Conservation (phyloP, 2,797 vertebrate species). For the Lagocephalus sceleratus region DNA sequence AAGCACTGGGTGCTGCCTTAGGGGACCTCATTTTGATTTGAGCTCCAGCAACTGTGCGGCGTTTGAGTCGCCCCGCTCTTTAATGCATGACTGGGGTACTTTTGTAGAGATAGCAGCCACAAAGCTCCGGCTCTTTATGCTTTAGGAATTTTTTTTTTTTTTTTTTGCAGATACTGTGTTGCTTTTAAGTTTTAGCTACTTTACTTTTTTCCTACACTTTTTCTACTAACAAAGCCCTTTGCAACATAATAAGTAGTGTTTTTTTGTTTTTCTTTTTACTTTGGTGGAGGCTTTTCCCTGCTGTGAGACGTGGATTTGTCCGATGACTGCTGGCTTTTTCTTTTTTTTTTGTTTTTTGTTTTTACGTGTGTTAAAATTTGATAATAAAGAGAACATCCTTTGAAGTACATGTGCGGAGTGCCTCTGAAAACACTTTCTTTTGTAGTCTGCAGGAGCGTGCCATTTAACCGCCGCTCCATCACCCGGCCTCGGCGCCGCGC, state of each 20-base stretch:
- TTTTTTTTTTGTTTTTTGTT: constrained; percentile 19
- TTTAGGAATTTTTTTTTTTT: constrained; percentile 66
- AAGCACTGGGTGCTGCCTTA: constrained; percentile 58
- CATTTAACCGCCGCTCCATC: constrained; percentile 14
- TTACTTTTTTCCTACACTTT: constrained; percentile 27
- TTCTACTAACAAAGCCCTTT: constrained; percentile 52
- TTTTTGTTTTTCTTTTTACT: constrained; percentile 33
- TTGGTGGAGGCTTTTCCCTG: constrained; percentile 44
- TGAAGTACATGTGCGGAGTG: constrained; percentile 29
- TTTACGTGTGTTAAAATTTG: constrained; percentile 42
- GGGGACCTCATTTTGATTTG: constrained; percentile 32
- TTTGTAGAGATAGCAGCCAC: constrained; percentile 24
- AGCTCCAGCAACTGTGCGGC: constrained; percentile 31
- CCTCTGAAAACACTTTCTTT: constrained; percentile 31
- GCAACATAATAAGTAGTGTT: constrained; percentile 30
- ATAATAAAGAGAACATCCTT: constrained; percentile 54
- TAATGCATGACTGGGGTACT: constrained; percentile 22
- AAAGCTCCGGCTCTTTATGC: constrained; percentile 54
- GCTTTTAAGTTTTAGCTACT: constrained; percentile 31
- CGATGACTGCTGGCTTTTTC: constrained; percentile 40
- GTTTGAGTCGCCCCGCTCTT: constrained; percentile 44
- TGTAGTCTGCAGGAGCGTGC: constrained; percentile 1
- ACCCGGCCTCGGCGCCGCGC: constrained; percentile 35
- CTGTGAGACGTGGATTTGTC: constrained; percentile 47
- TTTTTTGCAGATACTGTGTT: constrained; percentile 44